phyloP scores from a whole-genome alignment of 2,797 vertebrate genomes.

The Rhynchonycteris naso region DNA sequence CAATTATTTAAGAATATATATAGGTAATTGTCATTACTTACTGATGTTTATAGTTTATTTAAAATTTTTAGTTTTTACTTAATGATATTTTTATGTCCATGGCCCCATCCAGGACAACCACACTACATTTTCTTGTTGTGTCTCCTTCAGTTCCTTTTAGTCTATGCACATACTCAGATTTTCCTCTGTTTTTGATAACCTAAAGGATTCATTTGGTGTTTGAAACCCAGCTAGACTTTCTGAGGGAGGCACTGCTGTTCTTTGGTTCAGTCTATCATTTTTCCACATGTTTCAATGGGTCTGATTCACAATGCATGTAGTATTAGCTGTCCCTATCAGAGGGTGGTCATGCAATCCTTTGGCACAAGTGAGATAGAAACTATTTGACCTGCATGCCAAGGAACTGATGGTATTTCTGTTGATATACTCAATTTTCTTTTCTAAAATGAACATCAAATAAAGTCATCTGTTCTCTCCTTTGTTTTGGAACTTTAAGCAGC shows the following conservation, averaged over 20 bases:
- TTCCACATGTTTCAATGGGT: constrained; percentile 56
- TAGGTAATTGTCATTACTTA: not conserved
- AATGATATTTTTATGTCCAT: not conserved
- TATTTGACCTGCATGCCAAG: constrained; percentile 45
- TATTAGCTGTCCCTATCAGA: constrained; percentile 60
- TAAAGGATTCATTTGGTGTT: not conserved
- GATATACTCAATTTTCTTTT: constrained; percentile 20
- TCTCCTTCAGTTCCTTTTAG: not conserved
- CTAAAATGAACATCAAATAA: not conserved
- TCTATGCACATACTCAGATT: not conserved
- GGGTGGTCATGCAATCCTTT: constrained; percentile 30
- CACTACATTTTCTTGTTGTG: not conserved
- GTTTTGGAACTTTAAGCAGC: not conserved
- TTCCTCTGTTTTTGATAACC: not conserved
- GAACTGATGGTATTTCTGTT: constrained; percentile 58
- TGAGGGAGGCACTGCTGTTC: constrained; percentile 60
- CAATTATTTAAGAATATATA: not conserved
- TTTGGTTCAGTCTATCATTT: constrained; percentile 47
- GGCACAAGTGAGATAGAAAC: constrained; percentile 67
- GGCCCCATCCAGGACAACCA: not conserved
- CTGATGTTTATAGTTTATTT: not conserved
- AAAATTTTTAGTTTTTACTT: not conserved
- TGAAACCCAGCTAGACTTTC: constrained; percentile 13
- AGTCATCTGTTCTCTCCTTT: not conserved
- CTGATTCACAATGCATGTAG: constrained; percentile 56